Conservation (phyloP, 92 coral and sea anemone genomes). For the Isaurus tuberculatus region DNA sequence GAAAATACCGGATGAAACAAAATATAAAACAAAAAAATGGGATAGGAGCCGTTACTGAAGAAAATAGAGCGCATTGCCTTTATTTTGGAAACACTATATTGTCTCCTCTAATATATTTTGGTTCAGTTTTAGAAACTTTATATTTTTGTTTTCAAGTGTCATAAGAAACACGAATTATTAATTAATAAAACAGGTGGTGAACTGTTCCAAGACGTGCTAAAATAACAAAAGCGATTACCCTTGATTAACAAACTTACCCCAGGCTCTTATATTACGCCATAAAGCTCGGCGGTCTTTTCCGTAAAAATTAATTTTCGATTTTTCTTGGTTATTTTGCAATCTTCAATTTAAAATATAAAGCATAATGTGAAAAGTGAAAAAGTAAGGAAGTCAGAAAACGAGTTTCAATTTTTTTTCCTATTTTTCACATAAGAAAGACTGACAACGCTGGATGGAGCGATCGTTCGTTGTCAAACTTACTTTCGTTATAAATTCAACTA, state of each 20-base stretch:
- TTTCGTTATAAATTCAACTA: no score
- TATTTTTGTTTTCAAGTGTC: background rate
- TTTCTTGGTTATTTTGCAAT: slow-evolving; percentile 39
- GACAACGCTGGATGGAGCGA: no score
- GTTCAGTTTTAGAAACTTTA: background rate
- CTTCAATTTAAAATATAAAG: no score
- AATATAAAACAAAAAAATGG: background rate
- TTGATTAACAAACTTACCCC: background rate
- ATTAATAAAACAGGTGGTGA: background rate
- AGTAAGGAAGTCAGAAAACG: no score
- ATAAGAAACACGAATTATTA: background rate
- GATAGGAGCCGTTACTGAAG: background rate
- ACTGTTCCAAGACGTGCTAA: background rate
- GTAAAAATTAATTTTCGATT: background rate
- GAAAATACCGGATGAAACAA: background rate
- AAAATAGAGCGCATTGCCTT: slow-evolving; percentile 1
- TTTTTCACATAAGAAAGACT: no score
- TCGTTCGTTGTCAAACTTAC: no score
- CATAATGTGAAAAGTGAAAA: no score
- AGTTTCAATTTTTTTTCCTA: no score
- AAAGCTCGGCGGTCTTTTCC: background rate
- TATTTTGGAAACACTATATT: background rate
- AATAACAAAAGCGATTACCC: background rate
- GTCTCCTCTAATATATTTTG: background rate
- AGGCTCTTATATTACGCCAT: background rate